Evolutionary conservation across 2,797 vertebrate genomes (phyloP).

Genomic region (Chloroceryle amazona): DNA sequence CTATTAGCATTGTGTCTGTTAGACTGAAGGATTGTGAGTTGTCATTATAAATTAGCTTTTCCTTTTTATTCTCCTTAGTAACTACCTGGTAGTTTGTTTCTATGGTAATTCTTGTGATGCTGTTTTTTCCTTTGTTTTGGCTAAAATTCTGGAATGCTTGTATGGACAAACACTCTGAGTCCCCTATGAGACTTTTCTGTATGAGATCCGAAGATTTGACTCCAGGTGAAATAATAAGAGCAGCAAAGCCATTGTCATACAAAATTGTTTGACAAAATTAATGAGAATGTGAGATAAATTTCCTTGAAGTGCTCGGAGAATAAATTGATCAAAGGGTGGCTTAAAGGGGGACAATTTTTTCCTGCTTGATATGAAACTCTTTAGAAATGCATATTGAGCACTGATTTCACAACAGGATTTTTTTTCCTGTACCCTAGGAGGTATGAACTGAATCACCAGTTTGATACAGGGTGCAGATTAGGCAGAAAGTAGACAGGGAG

Average conservation of each 20-base stretch:
- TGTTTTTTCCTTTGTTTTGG: not conserved
- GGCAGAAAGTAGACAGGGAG: not conserved
- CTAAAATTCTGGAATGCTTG: not conserved
- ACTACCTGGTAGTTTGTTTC: slow-evolving; percentile 11
- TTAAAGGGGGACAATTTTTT: not conserved
- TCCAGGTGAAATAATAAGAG: not conserved
- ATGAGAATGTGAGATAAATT: slow-evolving; percentile 24
- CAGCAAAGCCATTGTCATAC: not conserved
- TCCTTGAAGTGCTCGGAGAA: not conserved
- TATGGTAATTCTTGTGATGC: slow-evolving; percentile 36
- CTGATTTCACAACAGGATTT: not conserved
- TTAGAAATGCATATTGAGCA: not conserved
- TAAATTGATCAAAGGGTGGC: slow-evolving; percentile 18
- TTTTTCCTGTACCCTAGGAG: not conserved
- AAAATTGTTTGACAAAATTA: slow-evolving; percentile 48
- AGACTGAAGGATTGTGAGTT: not conserved
- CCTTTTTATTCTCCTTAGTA: slow-evolving; percentile 23
- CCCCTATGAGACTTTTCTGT: not conserved
- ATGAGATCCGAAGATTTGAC: not conserved
- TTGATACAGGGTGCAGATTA: not conserved
- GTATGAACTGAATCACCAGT: not conserved
- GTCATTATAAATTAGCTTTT: slow-evolving; percentile 35
- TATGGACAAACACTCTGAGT: not conserved
- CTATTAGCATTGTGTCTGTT: not conserved
- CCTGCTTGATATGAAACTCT: not conserved